These are phyloP conservation scores for Poeciliopsis turneri DNA, from an alignment of 2,797 vertebrate genomes.

Conservation along the genomic window DNA sequence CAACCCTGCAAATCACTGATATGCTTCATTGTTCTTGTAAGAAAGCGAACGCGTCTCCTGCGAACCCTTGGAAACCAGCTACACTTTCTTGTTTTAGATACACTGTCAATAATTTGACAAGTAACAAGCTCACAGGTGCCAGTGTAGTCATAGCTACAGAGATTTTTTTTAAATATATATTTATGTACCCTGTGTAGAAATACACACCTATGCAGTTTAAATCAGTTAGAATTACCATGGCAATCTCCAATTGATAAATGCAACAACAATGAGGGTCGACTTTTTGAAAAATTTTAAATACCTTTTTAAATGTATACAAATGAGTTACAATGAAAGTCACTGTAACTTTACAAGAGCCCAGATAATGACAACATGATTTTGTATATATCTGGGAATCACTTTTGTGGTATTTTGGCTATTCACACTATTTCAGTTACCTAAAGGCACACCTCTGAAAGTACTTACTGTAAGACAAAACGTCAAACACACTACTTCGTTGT, in stretches of 20 bases:
- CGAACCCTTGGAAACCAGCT: background rate
- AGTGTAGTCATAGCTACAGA: background rate
- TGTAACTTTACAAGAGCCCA: background rate
- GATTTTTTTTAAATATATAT: background rate
- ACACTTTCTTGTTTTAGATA: background rate
- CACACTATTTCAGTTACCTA: background rate
- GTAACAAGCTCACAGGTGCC: background rate
- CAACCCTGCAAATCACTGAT: background rate
- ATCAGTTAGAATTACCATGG: background rate
- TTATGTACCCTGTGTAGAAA: background rate
- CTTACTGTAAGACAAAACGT: background rate
- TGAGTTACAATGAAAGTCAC: too few relatives aligned
- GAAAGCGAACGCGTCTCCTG: background rate
- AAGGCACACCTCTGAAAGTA: background rate
- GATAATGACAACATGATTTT: background rate
- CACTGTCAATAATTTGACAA: background rate
- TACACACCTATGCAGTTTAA: background rate
- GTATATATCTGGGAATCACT: background rate
- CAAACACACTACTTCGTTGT: background rate
- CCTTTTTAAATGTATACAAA: background rate
- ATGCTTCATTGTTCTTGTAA: background rate
- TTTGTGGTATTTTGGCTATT: background rate
- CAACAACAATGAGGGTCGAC: background rate
- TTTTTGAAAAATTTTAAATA: background rate
- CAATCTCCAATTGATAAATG: background rate